Base-by-base conservation (phyloP, 2,113 vertebrate genomes). In the Pyxicephalus adspersus region DNA sequence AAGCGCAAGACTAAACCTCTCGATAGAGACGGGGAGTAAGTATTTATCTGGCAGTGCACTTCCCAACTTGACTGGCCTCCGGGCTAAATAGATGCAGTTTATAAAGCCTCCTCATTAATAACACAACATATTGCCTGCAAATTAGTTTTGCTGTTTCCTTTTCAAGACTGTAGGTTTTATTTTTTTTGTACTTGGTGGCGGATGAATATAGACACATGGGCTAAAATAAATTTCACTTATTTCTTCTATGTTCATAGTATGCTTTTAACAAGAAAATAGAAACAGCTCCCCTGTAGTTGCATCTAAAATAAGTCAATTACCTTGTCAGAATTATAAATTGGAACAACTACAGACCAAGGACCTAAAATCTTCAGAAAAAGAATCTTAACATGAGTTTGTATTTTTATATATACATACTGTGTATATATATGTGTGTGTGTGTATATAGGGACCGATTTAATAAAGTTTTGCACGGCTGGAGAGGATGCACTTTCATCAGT, bases 51-150 rank as follows among this genome's bases (percentile, higher is more conserved):
- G 58, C 60, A 81, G 79, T 61, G 57, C 52, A 65, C 70, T 81
- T 81, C 70, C 52, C 73, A 57, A 81, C 79, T 81, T 81, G 61
- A 81, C 61, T 74, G 79, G 68, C 70, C 79, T 74, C 65, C 70
- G 45, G 79, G 79, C 79, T 28, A 81, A 74, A 81, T 81, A 81
- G 60, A 74, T 81, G 68, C 72, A 57, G 79, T 74, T 55, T 81
- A 65, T 65, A 73, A 74, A 81, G 70, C 58, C 58, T 81, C 70
- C 79, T 74, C 70, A 74, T 81, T 81, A 81, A 81, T 81, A 74
- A 74, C 61, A 64, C 60, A 64, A 57, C 19, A 22, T 73, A 61
- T 74, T 57, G 38, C 60, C 61, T 57, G 79, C 28, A 72, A 81
- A 67, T 81, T 72, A 54, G 15, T 72, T 81, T 81, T 65, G 60